A percentile compares a stretch with the other conserved stretches of the same genome.
Evolutionary conservation across 2,113 vertebrate genomes (phyloP).

Genomic region (Rhineura floridana): DNA sequence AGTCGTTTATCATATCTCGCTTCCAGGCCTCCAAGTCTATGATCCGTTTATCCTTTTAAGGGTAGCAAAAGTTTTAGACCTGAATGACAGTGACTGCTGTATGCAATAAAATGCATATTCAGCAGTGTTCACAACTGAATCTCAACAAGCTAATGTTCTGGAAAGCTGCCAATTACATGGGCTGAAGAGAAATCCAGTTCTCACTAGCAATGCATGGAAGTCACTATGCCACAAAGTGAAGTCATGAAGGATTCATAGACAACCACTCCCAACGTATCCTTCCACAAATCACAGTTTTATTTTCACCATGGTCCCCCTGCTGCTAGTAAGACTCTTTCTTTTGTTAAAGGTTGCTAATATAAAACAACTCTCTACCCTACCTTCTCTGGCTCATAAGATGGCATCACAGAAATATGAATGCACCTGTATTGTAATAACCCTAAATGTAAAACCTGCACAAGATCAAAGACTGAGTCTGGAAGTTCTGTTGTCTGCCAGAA

Average conservation of each 20-base stretch:
- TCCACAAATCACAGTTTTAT: background rate
- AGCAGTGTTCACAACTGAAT: fast-evolving
- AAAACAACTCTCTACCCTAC: no score
- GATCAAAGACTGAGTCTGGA: background rate
- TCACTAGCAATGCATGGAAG: slow-evolving; percentile 27
- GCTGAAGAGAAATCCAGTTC: background rate
- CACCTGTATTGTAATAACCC: background rate
- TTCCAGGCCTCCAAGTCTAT: background rate
- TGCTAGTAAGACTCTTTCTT: background rate
- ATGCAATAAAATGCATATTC: background rate
- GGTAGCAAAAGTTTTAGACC: fast-evolving
- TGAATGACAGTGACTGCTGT: background rate
- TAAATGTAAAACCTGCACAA: background rate
- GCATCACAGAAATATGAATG: background rate
- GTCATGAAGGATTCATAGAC: background rate
- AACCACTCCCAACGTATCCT: slow-evolving; percentile 9
- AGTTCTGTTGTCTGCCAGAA: background rate
- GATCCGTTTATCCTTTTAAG: background rate
- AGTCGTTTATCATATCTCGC: background rate
- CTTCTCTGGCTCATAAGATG: background rate
- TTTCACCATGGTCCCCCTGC: fast-evolving
- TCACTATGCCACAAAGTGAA: slow-evolving; percentile 27
- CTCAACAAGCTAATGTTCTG: background rate
- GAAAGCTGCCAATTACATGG: fast-evolving
- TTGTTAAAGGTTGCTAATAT: no score